These are phyloP conservation scores for Stegodyphus mimosarum DNA, from an alignment of 1,140 invertebrate species.

Conservation along the genomic window DNA sequence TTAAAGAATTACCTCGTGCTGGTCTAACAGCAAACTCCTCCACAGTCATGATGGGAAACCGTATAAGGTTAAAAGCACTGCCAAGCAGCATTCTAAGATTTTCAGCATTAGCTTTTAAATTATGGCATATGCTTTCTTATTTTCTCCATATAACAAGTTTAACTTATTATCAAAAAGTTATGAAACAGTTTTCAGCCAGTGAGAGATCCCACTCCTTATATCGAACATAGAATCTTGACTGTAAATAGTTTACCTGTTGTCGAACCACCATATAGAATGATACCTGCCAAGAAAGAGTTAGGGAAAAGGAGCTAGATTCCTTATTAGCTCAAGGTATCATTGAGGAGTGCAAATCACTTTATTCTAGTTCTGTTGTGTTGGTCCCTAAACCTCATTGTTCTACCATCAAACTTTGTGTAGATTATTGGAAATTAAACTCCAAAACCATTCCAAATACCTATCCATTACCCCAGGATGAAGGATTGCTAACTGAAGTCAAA, in stretches of 20 bases:
- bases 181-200: not conserved
- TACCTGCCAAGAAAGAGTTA: conserved; percentile 27
- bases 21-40: conserved; percentile 87
- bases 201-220: not conserved
- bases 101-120: conserved; percentile 75
- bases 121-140: conserved; percentile 79
- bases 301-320: conserved; percentile 57
- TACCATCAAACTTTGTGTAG: conserved; percentile 26
- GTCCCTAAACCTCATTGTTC: conserved; percentile 47
- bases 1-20: conserved; percentile 80
- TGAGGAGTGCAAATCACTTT: conserved; percentile 48
- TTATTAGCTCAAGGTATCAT: conserved; percentile 62
- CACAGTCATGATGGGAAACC: conserved; percentile 88
- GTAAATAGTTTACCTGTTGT: conserved; percentile 52
- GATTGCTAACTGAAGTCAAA: conserved; percentile 29
- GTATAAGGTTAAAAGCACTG: conserved; percentile 77
- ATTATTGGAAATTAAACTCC: conserved; percentile 55
- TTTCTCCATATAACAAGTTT: conserved; percentile 77
- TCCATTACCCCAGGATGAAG: conserved; percentile 23
- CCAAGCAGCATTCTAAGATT: conserved; percentile 80
- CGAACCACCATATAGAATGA: conserved; percentile 41
- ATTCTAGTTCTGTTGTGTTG: conserved; percentile 59
- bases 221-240: conserved; percentile 59
- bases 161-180: not conserved
- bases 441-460: conserved; percentile 55